Base-by-base conservation (phyloP, 1,140 invertebrate species). In the Zaprionus lachaisei region DNA sequence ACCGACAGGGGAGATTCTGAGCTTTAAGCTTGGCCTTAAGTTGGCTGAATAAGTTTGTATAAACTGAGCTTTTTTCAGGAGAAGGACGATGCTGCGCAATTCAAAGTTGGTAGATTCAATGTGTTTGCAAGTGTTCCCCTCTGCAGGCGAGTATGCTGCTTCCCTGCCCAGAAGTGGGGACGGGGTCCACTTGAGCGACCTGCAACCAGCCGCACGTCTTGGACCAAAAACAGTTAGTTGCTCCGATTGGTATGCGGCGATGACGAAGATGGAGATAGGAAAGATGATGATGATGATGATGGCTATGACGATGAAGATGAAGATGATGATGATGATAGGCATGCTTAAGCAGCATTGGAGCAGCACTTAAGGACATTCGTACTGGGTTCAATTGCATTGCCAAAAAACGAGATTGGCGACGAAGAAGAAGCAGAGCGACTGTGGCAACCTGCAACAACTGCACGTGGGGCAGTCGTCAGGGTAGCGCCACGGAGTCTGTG, bases 401-500 rank as follows among this genome's bases (percentile, higher is more conserved):
- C 65, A 58, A 67, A 67, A 67, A 44, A 44, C 62, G 22, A 37
- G 44, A 63, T 55, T 47, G 41, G 41, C 2, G 24, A 63, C 3
- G 14, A 24, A 2, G 9, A 24, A 4, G 9, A 41, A 31, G 41
- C 41, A 14, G 34, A 60, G 15, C 54, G 47, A 80, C 73, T 54
- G 74, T 79, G 49, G 65, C 80, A 78, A 70, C 65, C 41, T 44
- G 75, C 78, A 74, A 80, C 63, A 38, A 41, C 47, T 22, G 38
- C 54, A 31, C 15, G n/a, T 31, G 26, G 26, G 17, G 24, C 14
- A 55, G 12, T 28, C 26, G 14, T 6, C 54, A 38, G 55, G 24
- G 31, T 62, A 63, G 24, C 83, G 82, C 79, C 82, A 61, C 47
- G 55, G 63, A 81, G 79, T 85, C 79, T 81, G 75, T 69, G 75